These are phyloP conservation scores for Callaeas wilsoni DNA, from an alignment of 2,113 vertebrate genomes.

Conservation along the genomic window DNA sequence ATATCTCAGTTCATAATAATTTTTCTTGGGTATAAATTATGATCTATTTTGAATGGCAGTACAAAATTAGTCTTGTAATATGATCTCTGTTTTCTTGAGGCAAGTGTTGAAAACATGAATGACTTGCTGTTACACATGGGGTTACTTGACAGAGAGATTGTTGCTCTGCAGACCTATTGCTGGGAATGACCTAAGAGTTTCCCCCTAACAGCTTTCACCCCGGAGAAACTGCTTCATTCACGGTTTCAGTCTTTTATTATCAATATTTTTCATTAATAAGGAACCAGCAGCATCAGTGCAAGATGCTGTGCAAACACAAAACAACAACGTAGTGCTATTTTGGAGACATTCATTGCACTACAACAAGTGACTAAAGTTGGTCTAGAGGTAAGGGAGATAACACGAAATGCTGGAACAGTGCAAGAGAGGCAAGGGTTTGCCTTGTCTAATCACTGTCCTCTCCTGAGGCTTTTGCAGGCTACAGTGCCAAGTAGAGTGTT, in stretches of 20 bases:
- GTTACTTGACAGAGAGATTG: background rate
- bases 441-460: background rate
- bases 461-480: background rate
- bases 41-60: background rate
- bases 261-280: background rate
- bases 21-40: background rate
- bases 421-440: background rate
- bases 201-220: background rate
- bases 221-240: background rate
- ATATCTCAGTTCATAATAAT: background rate
- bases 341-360: background rate
- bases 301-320: background rate
- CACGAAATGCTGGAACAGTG: background rate
- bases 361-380: background rate
- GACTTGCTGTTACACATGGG: background rate
- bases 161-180: background rate
- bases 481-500: background rate
- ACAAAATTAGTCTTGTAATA: background rate
- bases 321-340: rapidly evolving
- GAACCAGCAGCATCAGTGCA: background rate
- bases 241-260: background rate
- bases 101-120: background rate
- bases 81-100: background rate
- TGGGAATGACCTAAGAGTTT: background rate
- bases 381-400: background rate